Percentiles rank a stretch among this genome's conserved stretches.
Conservation (phyloP, 2,113 vertebrate genomes). For the Sinocyclocheilus grahami region DNA sequence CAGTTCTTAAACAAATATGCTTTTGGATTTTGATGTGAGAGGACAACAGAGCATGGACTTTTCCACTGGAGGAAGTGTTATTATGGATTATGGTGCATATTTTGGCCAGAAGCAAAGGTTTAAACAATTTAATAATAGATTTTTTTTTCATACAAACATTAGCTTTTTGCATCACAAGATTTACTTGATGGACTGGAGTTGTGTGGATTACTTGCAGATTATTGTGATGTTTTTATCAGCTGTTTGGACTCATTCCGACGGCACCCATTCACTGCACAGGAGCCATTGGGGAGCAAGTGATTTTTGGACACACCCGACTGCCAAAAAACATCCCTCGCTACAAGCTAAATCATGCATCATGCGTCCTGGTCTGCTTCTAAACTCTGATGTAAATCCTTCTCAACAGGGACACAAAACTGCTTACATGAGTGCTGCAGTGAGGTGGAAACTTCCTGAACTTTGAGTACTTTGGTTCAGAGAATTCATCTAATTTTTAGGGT, state of each 20-base stretch:
- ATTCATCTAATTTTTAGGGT: neutral
- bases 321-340: neutral
- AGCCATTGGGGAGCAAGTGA: neutral
- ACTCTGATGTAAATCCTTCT: slow-evolving; percentile 21
- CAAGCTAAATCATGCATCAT: slow-evolving; percentile 2
- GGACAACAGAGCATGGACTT: no score
- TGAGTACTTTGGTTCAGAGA: neutral
- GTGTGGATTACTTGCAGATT: no score
- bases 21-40: neutral
- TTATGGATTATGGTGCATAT: no score
- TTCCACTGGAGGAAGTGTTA: no score
- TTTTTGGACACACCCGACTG: neutral
- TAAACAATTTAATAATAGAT: no score
- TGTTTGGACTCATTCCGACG: neutral
- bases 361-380: no score
- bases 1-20: neutral
- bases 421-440: slow-evolving; percentile 10
- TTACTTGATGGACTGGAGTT: neutral
- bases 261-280: neutral
- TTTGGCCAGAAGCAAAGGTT: no score
- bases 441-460: slow-evolving; percentile 23
- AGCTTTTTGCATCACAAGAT: neutral
- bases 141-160: no score
- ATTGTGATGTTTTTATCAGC: no score
- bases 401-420: slow-evolving; percentile 14